phyloP scores from a whole-genome alignment of 2,113 vertebrate species.

The Tachuris rubrigastra region DNA sequence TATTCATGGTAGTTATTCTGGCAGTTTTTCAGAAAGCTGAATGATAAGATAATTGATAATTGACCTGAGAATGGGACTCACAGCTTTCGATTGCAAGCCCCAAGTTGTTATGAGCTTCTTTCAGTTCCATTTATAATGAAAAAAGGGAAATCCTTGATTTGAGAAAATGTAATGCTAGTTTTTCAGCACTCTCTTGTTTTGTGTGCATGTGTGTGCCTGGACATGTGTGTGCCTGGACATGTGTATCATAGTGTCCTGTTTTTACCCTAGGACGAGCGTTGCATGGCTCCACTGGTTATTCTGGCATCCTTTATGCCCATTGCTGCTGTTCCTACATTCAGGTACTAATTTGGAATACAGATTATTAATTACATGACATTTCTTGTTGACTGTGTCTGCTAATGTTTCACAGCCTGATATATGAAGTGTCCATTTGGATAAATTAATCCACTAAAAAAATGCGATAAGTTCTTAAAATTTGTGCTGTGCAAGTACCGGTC shows the following conservation, averaged over 20 bases:
- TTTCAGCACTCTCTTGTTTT: neutral
- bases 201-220: neutral
- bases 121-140: neutral
- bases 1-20: neutral
- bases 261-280: conserved; percentile 83
- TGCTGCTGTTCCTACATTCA: conserved; percentile 84
- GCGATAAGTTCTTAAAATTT: neutral
- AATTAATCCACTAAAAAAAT: neutral
- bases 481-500: neutral
- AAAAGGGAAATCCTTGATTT: neutral
- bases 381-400: neutral
- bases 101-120: neutral
- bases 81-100: neutral
- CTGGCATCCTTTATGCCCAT: conserved; percentile 89
- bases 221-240: neutral
- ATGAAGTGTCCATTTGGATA: neutral
- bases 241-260: neutral
- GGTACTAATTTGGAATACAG: conserved; percentile 70
- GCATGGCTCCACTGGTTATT: conserved; percentile 81
- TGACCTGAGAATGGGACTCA: neutral
- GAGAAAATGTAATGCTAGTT: neutral
- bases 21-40: neutral
- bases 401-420: neutral
- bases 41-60: neutral
- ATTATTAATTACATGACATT: neutral